Base-by-base conservation (phyloP, 1,140 invertebrate genomes). In the Cotesia glomerata region DNA sequence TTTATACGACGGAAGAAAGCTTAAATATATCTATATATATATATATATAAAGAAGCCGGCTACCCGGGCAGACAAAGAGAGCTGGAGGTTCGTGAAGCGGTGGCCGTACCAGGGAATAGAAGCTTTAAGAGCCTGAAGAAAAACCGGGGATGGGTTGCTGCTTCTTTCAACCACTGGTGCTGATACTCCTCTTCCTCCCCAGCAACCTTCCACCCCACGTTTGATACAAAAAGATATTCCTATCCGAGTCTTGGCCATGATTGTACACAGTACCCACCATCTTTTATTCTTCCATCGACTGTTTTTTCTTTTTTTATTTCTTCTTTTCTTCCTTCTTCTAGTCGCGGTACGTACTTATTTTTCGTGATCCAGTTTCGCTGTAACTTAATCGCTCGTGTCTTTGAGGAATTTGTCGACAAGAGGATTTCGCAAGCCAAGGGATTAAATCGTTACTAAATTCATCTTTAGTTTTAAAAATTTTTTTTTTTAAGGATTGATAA, bases 221-320 rank as follows among this genome's bases (percentile, higher is more conserved):
- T 75, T 62, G 69, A 75, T 74, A 66, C 51, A 75, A 75, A 75
- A 73, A 75, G 69, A 75, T 75, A 75, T 72, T 72, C 72, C 72
- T 2, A 26, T 71, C 71, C 58, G 69, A 54, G 54, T 69, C 62
- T 32, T 63, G 59, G 61, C 66, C 72, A 73, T 69, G 66, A 73
- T 69, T 69, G 62, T 39, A 59, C 62, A 73, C 59, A 26, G 59
- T 51, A 62, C 39, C 16, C 58, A 18, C 54, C 5, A n/a, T 26
- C 34, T 36, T 62, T 59, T 68, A 52, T 63, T n/a, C 5, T 26
- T 45, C 51, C 35, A 14, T 18, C 51, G 5, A 11, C 7, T 54
- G 49, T 66, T 61, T 16, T 35, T 18, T 65, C 72, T 73, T 65
- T 68, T 34, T n/a, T 45, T 7, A 13, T 45, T 45, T 64, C 0